Evolutionary conservation across 2,113 vertebrate genomes (phyloP).

Genomic region (Dasyurus viverrinus): DNA sequence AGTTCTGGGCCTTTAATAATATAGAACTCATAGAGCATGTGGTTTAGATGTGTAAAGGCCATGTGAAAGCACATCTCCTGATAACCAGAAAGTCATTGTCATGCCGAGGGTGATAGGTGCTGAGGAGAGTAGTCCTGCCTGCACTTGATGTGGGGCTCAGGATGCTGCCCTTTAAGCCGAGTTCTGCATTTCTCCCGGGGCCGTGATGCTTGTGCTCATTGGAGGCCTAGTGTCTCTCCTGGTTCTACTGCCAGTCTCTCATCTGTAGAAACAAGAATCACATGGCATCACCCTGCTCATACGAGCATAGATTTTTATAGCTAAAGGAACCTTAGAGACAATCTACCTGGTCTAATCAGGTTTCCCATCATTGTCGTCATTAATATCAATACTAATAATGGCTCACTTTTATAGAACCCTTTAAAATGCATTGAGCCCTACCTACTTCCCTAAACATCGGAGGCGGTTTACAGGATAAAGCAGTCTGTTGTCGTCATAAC

Average conservation of each 20-base stretch:
- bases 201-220: neutral
- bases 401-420: neutral
- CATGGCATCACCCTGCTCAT: neutral
- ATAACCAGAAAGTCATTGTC: neutral
- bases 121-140: neutral
- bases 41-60: neutral
- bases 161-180: neutral
- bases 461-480: neutral
- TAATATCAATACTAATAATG: neutral
- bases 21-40: slow-evolving; percentile 72
- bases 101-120: neutral
- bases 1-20: slow-evolving; percentile 65
- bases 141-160: neutral
- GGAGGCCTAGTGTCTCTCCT: neutral
- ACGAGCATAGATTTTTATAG: neutral
- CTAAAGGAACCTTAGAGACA: neutral
- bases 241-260: neutral
- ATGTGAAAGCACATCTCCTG: neutral
- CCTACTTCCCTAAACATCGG: neutral
- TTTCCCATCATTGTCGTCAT: neutral
- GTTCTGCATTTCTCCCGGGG: neutral
- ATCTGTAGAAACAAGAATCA: neutral
- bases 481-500: neutral
- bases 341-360: neutral
- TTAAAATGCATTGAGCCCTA: neutral